Percentiles rank a stretch among this genome's conserved stretches.
phyloP scores from a whole-genome alignment of 1,140 invertebrate genomes.

The Theocolax elegans region DNA sequence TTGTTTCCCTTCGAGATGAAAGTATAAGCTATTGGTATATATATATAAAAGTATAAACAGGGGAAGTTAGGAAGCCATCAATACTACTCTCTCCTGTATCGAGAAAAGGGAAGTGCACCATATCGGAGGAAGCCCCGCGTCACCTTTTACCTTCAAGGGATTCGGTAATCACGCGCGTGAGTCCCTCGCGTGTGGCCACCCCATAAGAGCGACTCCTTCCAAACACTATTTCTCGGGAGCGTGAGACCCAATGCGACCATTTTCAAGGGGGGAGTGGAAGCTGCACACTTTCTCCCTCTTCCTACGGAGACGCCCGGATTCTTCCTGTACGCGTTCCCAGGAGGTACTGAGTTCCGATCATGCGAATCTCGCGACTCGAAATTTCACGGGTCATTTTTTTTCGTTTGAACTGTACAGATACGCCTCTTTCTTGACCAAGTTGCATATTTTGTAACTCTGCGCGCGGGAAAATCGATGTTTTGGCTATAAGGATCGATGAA shows the following conservation, averaged over 20 bases:
- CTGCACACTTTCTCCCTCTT: not conserved
- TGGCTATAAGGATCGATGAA: no score
- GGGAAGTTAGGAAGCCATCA: slow-evolving; percentile 11
- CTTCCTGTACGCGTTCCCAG: slow-evolving; percentile 2
- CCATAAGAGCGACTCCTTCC: not conserved
- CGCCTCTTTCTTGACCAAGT: no score
- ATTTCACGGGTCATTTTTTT: slow-evolving; percentile 32
- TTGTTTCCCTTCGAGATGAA: slow-evolving; percentile 26
- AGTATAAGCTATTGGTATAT: not conserved
- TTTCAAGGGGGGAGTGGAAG: not conserved
- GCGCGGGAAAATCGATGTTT: no score
- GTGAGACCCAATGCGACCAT: slow-evolving; percentile 33
- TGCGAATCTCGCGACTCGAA: not conserved
- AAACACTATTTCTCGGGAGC: slow-evolving; percentile 1
- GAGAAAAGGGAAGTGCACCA: slow-evolving; percentile 10
- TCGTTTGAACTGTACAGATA: no score
- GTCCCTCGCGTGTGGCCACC: not conserved
- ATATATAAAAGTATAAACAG: not conserved
- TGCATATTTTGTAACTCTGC: no score
- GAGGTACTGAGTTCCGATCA: not conserved
- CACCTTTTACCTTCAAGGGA: not conserved
- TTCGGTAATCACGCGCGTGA: not conserved
- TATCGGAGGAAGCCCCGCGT: not conserved
- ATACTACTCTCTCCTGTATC: not conserved
- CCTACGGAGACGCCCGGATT: not conserved